Evolutionary conservation across 2,113 vertebrate genomes (phyloP).

Genomic region (Tor tambroides): DNA sequence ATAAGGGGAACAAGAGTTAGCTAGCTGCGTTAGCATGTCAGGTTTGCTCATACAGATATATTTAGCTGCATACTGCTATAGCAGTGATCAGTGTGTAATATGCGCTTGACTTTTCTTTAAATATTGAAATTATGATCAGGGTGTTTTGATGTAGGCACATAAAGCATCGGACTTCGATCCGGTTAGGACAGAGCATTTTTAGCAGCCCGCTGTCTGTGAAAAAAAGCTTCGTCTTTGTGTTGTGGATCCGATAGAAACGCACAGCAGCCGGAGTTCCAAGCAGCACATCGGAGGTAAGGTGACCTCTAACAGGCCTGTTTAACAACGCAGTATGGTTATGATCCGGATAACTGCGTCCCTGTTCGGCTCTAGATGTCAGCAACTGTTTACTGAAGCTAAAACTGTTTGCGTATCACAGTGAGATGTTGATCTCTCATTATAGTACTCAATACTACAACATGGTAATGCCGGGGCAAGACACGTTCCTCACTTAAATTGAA

Average conservation of each 20-base stretch:
- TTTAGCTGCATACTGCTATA: neutral
- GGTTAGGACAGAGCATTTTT: neutral
- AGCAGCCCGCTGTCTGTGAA: neutral
- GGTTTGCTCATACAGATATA: neutral
- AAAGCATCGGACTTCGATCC: neutral
- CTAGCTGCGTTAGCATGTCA: neutral
- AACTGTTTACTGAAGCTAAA: neutral
- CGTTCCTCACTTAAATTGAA: neutral
- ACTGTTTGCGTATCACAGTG: neutral
- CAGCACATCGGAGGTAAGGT: conserved; percentile 34
- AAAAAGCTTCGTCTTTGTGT: neutral
- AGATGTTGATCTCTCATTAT: neutral
- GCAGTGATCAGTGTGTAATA: neutral
- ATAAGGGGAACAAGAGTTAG: neutral
- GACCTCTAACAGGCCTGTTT: conserved; percentile 13
- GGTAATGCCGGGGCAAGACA: neutral
- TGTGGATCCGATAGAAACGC: neutral
- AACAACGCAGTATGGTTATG: neutral
- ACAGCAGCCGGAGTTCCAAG: neutral
- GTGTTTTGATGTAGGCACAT: neutral
- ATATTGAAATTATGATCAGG: neutral
- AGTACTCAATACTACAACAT: neutral
- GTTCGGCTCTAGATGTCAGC: neutral
- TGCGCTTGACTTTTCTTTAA: neutral
- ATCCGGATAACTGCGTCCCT: neutral